Evolutionary conservation across 2,113 vertebrate genomes (phyloP).

Genomic region (Lipotes vexillifer): DNA sequence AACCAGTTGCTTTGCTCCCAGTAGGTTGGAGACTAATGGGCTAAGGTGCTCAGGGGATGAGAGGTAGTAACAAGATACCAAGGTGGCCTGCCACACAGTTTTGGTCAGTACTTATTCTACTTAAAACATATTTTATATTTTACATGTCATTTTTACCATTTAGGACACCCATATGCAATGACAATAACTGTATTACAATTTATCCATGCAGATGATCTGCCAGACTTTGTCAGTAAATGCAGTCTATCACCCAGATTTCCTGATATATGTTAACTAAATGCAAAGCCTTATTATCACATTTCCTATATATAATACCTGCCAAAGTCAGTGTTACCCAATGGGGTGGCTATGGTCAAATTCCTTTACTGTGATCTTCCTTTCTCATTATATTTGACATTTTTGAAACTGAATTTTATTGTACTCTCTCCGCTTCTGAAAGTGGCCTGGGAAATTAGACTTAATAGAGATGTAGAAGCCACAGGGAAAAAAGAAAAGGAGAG

Average conservation of each 20-base stretch:
- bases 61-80: not conserved
- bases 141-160: not conserved
- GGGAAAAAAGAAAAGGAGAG: constrained; percentile 57
- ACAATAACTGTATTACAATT: not conserved
- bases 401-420: constrained; percentile 50
- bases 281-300: constrained; percentile 47
- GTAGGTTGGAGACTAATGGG: not conserved
- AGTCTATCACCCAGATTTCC: not conserved
- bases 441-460: constrained; percentile 73
- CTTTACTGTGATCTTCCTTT: constrained; percentile 66
- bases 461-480: constrained; percentile 45
- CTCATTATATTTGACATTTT: constrained; percentile 47
- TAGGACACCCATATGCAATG: not conserved
- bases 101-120: not conserved
- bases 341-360: constrained; percentile 52
- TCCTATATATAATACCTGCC: constrained; percentile 37
- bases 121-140: not conserved
- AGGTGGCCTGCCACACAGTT: not conserved
- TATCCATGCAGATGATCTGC: not conserved
- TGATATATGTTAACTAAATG: constrained; percentile 42
- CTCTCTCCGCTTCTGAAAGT: constrained; percentile 58
- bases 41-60: not conserved
- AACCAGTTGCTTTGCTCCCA: not conserved
- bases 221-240: constrained; percentile 11
- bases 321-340: constrained; percentile 38